Evolutionary conservation across 1,140 invertebrate genomes (phyloP), one percentile per base, ranked within the genome.

Genomic region (Ridgeia piscesae): DNA sequence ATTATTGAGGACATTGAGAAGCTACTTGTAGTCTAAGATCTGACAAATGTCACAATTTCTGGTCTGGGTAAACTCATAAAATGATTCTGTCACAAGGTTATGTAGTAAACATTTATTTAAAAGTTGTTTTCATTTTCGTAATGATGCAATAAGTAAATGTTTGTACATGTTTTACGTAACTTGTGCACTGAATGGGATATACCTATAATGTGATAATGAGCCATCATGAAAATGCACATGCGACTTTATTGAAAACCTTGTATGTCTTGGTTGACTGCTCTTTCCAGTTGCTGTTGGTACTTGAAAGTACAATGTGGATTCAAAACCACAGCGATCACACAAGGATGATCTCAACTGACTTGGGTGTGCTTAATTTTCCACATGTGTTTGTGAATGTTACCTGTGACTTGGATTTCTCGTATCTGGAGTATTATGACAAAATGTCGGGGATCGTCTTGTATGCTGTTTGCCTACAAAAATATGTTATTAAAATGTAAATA

Each of bases 1-100:
- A 96, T 99, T 35, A 58, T 95, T 33, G 93, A 94, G 33, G 94
- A 95, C 91, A 95, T 95, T n/a, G 94, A 95, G 48, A 93, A 93
- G 92, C 33, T 94, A 27, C 58, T 92, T 77, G 27, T 77, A 6
- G 11, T 31, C 58, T 77, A 77, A 77, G 58, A 77, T 8, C 11
- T 21, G 27, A 77, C 4, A 77, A 77, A 77, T 17, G 17, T 77
- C 27, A 77, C 58, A 21, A 77, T 77, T 77, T 77, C 58, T 77
- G 8, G 58, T 77, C 58, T 77, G 58, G 27, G 6, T 0, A 31
- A 77, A 77, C 17, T 77, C 27, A 2, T 14, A 31, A 77, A 77
- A 77, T 77, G 17, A 21, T 6, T 9, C 58, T 21, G 27, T 31
- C 2, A 31, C 17, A 77, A 77, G 58, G 6, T 0, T 8, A 27